These are phyloP conservation scores for Rhea pennata DNA, from an alignment of 2,113 vertebrate genomes.

Conservation along the genomic window DNA sequence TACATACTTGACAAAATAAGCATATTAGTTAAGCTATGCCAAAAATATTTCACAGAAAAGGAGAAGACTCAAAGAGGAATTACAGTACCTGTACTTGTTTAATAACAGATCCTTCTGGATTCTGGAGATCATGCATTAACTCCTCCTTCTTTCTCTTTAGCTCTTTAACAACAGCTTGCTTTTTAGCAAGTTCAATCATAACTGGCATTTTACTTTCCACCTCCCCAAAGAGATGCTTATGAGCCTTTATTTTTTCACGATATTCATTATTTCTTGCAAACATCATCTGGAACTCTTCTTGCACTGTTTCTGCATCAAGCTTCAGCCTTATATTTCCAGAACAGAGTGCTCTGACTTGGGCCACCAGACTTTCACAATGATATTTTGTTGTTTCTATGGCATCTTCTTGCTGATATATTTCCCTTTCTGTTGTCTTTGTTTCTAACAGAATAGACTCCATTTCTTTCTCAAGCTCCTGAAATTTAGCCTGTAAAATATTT, in stretches of 20 bases:
- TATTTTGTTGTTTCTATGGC: conserved; percentile 60
- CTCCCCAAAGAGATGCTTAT: conserved; percentile 59
- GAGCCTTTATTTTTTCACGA: conserved; percentile 72
- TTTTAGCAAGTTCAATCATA: conserved; percentile 73
- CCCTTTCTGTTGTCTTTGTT: conserved; percentile 71
- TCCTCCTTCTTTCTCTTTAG: conserved; percentile 73
- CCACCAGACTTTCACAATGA: conserved; percentile 69
- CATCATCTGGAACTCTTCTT: conserved; percentile 70
- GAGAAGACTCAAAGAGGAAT: not conserved
- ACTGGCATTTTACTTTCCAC: conserved; percentile 75
- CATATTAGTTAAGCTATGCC: not conserved
- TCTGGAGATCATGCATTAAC: conserved; percentile 64
- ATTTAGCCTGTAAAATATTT: conserved; percentile 73
- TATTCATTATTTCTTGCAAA: conserved; percentile 75
- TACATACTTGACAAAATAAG: not conserved
- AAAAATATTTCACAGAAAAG: not conserved
- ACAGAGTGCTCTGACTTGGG: conserved; percentile 64
- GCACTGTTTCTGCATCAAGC: conserved; percentile 58
- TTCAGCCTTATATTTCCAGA: conserved; percentile 74
- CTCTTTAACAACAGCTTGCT: conserved; percentile 63
- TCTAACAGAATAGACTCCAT: conserved; percentile 60
- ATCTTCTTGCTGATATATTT: conserved; percentile 73
- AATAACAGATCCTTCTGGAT: conserved; percentile 58
- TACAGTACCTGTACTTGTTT: conserved; percentile 73
- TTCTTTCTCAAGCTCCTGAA: conserved; percentile 75